Evolutionary conservation across 2,113 vertebrate genomes (phyloP), one percentile per base, ranked within the genome.

Genomic region (Oreotragus oreotragus): DNA sequence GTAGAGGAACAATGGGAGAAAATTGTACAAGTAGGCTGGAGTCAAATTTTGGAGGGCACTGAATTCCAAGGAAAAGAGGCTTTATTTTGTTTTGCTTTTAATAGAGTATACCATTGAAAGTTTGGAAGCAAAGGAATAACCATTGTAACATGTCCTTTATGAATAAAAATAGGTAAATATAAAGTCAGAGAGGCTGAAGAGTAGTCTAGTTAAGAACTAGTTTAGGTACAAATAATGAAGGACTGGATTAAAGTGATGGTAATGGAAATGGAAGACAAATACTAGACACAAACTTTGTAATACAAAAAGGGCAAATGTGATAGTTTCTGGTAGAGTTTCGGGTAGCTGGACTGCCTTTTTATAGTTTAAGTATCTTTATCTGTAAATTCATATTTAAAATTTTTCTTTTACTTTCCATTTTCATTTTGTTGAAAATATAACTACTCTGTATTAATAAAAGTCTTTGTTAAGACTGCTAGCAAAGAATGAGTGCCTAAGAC

Each of bases 21-120:
- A 94, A 87, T 27, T 87, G 11, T 62, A 66, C 87, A 90, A 36
- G 64, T 16, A 77, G 36, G 57, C 36, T 79, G 39, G 12, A 58
- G 66, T 60, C 23, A 64, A 77, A 79, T 64, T 91, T 90, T 57
- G 88, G 39, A 95, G 33, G 23, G 43, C 30, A 88, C 27, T 83
- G n/a, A n/a, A 96, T 92, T 91, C 33, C 80, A 84, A 80, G 45
- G 62, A 84, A 88, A 92, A 77, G 36, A 84, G 9, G 3, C 58
- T 91, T 96, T 84, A 49, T 45, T 97, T 96, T 92, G 55, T 36
- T 95, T 88, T 94, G 39, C 13, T 92, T 92, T 85, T 84, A 86
- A 77, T 39, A 58, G 79, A 47, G 14, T 73, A 23, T 7, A 85
- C 4, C 25, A 64, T 6, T 45, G 51, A 80, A 94, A 92, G 19